Conservation (phyloP, 1,140 invertebrate species). For the Amyelois transitella region DNA sequence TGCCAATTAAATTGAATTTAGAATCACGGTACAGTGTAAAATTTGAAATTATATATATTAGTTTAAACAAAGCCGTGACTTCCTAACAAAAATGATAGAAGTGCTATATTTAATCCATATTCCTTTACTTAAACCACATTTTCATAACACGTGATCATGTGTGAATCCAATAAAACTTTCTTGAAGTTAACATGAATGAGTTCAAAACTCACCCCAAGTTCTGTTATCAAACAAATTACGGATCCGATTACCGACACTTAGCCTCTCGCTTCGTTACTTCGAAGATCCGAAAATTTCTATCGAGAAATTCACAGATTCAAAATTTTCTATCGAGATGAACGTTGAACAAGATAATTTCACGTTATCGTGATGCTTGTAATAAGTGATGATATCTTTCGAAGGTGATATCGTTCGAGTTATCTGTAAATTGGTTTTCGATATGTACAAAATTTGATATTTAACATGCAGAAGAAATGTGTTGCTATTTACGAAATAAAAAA, state of each 20-base stretch:
- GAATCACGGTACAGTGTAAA: no score
- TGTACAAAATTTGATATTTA: background rate
- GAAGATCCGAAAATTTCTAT: background rate
- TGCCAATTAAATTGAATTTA: no score
- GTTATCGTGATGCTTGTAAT: background rate
- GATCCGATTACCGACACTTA: slow-evolving; percentile 17
- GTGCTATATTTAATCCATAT: no score
- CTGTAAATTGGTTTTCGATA: background rate
- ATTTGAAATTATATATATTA: no score
- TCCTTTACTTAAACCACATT: no score
- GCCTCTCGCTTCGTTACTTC: background rate
- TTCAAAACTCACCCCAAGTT: slow-evolving; percentile 4
- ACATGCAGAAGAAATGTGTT: background rate
- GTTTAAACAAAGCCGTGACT: no score
- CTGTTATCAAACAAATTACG: slow-evolving; percentile 19
- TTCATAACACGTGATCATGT: background rate
- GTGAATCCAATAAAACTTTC: background rate
- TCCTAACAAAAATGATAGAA: no score
- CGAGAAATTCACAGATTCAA: no score
- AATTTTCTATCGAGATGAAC: slow-evolving; percentile 3
- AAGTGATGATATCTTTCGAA: background rate
- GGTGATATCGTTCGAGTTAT: background rate
- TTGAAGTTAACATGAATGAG: background rate
- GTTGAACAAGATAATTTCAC: background rate
- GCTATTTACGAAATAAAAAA: background rate